Evolutionary conservation across 2,797 vertebrate genomes (phyloP), one percentile per base, ranked within the genome.

Genomic region (Bryconaethiops microstoma): DNA sequence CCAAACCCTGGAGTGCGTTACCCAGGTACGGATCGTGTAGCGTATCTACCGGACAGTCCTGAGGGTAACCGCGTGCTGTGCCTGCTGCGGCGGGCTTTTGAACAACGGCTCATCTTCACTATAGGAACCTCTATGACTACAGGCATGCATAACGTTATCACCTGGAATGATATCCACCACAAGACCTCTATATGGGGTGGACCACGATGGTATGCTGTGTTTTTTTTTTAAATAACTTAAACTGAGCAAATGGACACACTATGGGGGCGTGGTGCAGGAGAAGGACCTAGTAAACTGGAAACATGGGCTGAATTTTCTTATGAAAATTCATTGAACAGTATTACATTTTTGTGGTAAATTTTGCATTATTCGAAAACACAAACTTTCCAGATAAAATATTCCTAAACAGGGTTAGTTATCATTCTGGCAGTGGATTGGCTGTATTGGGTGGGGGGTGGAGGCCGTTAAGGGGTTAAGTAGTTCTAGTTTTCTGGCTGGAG

Each of bases 101-200:
- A 97, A 89, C 97, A 98, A 93, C 95, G 96, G 88, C 96, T 97
- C 91, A 95, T 97, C 91, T 98, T 98, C 90, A 98, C 97, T 83
- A 95, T 98, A 1, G 97, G 97, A 92, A 97, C 96, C 86, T 98
- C 97, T 86, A 96, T 97, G 95, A 98, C 97, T 75, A 97, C 96
- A n/a, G 97, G 97, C 91, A 94, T 96, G 91, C 94, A 96, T 88
- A 97, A 98, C 67, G 96, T 98, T 93, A 97, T 98, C 91, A 97
- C 97, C 86, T 98, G 97, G 97, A 98, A 98, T 68, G 97, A 98
- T 91, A 96, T 98, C 88, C 97, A 98, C 93, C 97, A 98, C 93
- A 98, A 98, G 93, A 97, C 96, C 94, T 96, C 95, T 90, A 95
- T 96, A 93, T 96, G 94, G 90, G 97, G 97, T 40, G 97, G 97